Evolutionary conservation across 2,888 invertebrate genomes (phyloP), one percentile per base, ranked within the genome.

Genomic region (Cactoblastis cactorum): DNA sequence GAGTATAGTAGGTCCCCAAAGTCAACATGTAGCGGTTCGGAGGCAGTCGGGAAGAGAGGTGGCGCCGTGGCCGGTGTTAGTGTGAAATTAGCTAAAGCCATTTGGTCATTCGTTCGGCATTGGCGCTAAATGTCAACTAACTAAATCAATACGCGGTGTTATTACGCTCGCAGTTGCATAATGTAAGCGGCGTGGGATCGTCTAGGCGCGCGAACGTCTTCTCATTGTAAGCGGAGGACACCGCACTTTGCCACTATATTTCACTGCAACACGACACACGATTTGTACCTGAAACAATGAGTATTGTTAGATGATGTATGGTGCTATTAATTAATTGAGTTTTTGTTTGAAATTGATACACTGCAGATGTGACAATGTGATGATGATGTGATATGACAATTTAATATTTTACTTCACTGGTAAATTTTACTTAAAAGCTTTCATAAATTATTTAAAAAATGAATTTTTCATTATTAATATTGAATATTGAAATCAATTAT

Each of bases 51-150:
- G 19, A 69, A 63, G 45, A 87, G 67, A 45, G 76, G 72, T 24
- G 88, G 87, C 51, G 84, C 77, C 15, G 71, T 73, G 52, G 75
- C 75, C 54, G 77, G 70, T 51, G 83, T 76, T 56, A 83, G 67
- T 62, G 88, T 82, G 58, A 83, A 90, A 71, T 90, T 90, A 61
- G 76, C 77, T 63, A 89, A 73, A 63, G 87, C 87, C 89, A 90
- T 86, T 43, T 66, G 74, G 74, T 80, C 77, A 79, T 68, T 69
- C 71, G 64, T 68, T 67, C 71, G 74, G 72, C 84, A 86, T 85
- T 78, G 77, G 79, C 62, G 71, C 67, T 57, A 74, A 81, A 78
- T 80, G 74, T 78, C 76, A 77, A 82, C 73, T 76, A 60, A 61
- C 68, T 73, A 71, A 71, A 69, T 74, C 71, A 77, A 80, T 74